Base-by-base conservation (phyloP, 2,888 invertebrate genomes). In the Phortica okadai region DNA sequence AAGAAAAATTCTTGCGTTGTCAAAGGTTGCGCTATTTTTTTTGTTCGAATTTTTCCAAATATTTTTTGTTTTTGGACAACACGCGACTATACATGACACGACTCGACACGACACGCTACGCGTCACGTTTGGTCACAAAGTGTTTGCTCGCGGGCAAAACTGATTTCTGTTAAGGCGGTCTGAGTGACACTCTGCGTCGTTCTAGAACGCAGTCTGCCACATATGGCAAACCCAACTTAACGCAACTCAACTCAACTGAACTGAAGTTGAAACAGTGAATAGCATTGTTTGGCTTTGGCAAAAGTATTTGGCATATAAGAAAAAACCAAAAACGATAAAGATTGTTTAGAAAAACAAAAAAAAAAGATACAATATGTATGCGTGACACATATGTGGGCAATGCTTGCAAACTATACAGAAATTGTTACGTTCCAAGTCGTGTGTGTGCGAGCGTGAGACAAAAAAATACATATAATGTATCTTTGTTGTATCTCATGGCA, bases 181-280 rank as follows among this genome's bases (percentile, higher is more conserved):
- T 67, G 8, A 44, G 67, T n/a, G 59, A n/a, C 14, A 11, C 59
- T 10, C 59, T 11, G 59, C 16, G 3, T 59, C n/a, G 59, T 59
- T n/a, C 59, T 59, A 59, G 21, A 16, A 16, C 59, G 7, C 59
- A n/a, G n/a, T 33, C 10, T 50, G 50, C 50, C 85, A 84, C 88
- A 85, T 85, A 85, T 85, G 85, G 88, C 84, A 80, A 87, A 86
- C 88, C 87, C 85, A 85, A 85, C 88, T 86, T 88, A 86, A 82
- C 41, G 11, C 8, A 50, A 50, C 50, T 50, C 14, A 14, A 14
- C 50, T 50, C 50, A 11, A 50, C 50, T 50, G 50, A 50, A 50
- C 14, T 8, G 50, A 11, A 50, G 50, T 50, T 14, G 50, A 50
- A 50, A 50, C 14, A 64, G 25, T n/a, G 44, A 67, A 54, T 66